Evolutionary conservation across 1,140 invertebrate genomes (phyloP).

Genomic region (Drosophila pachea): DNA sequence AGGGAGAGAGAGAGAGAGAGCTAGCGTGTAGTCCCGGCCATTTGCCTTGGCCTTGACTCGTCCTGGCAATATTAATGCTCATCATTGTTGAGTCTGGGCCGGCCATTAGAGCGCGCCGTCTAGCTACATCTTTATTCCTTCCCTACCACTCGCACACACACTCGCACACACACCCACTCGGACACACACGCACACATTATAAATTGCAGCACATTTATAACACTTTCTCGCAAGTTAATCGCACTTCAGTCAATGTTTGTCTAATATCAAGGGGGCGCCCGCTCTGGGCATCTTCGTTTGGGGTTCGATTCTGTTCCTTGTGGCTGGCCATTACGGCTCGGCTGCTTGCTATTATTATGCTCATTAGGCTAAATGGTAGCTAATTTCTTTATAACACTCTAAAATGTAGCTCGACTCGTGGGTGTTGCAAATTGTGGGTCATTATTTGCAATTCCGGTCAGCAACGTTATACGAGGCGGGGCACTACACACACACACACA

Average conservation of each 20-base stretch:
- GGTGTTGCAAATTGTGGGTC: slow-evolving; percentile 66
- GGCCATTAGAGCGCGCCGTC: neutral
- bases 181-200: slow-evolving; percentile 17
- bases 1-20: too few relatives aligned
- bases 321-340: slow-evolving; percentile 45
- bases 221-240: slow-evolving; percentile 64
- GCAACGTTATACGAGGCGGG: neutral
- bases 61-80: slow-evolving; percentile 51
- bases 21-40: slow-evolving; percentile 40
- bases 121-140: slow-evolving; percentile 20
- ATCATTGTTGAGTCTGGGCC: slow-evolving; percentile 40
- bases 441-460: slow-evolving; percentile 41
- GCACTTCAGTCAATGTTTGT: slow-evolving; percentile 70
- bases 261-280: slow-evolving; percentile 53
- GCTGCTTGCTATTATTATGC: slow-evolving; percentile 65
- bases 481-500: neutral
- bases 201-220: slow-evolving; percentile 69
- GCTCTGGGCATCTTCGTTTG: slow-evolving; percentile 14
- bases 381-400: slow-evolving; percentile 75
- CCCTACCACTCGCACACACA: neutral
- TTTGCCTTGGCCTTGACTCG: slow-evolving; percentile 43
- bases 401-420: slow-evolving; percentile 46
- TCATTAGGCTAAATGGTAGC: slow-evolving; percentile 72
- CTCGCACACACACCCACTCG: neutral
- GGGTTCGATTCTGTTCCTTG: slow-evolving; percentile 9